Evolutionary conservation across 2,888 invertebrate species (phyloP).

Genomic region (Anarsia innoxiella): DNA sequence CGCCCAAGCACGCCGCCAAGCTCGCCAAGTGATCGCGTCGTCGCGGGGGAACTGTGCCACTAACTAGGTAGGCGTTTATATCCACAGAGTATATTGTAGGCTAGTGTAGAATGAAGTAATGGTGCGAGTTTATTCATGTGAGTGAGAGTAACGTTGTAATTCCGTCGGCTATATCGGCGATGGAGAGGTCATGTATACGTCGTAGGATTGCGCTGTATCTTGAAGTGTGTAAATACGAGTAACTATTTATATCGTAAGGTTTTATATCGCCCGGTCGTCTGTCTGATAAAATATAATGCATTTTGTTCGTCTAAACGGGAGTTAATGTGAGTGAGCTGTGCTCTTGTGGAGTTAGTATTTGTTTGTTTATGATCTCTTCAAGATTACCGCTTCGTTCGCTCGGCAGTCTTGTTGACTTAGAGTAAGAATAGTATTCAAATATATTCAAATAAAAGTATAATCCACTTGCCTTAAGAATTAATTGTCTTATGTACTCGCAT

Average conservation of each 20-base stretch:
- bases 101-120: slow-evolving; percentile 8
- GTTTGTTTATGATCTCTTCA: slow-evolving; percentile 3
- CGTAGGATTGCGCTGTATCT: slow-evolving; percentile 34
- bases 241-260: too few relatives aligned
- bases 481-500: slow-evolving; percentile 52
- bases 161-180: slow-evolving; percentile 10
- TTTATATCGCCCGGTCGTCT: neutral
- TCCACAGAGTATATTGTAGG: neutral
- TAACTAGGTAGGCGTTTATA: slow-evolving; percentile 4
- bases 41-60: slow-evolving; percentile 4
- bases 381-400: too few relatives aligned
- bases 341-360: slow-evolving; percentile 1
- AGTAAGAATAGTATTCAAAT: neutral
- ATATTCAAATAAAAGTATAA: slow-evolving; percentile 13
- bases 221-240: slow-evolving; percentile 33
- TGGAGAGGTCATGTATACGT: slow-evolving; percentile 47
- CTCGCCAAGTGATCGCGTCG: slow-evolving; percentile 53
- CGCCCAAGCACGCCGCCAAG: slow-evolving; percentile 55
- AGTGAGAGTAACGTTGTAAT: slow-evolving; percentile 7
- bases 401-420: too few relatives aligned
- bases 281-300: slow-evolving; percentile 1
- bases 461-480: slow-evolving; percentile 55
- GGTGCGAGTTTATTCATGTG: slow-evolving; percentile 18
- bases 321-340: slow-evolving; percentile 4
- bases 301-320: slow-evolving; percentile 1